Conservation (phyloP, 2,113 vertebrate genomes). For the Neodon shergylaensis region DNA sequence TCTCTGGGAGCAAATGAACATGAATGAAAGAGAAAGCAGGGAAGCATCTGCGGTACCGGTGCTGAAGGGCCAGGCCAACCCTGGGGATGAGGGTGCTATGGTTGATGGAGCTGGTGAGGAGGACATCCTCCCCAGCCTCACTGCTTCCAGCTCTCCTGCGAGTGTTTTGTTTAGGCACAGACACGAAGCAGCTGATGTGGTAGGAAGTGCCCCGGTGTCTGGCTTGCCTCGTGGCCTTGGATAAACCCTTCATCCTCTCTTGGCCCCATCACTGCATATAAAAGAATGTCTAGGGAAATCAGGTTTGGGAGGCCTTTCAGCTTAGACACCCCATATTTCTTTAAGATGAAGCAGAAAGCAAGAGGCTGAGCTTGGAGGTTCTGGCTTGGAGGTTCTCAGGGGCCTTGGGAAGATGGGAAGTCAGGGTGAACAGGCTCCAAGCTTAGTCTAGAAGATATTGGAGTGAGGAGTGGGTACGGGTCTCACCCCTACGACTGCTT, state of each 20-base stretch:
- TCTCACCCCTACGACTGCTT: neutral
- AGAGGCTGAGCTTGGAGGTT: neutral
- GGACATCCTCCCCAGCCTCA: neutral
- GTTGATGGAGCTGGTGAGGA: too few species aligned
- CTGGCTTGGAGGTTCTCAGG: accelerated
- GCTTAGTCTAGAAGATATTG: neutral
- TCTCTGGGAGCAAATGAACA: neutral
- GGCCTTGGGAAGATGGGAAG: neutral
- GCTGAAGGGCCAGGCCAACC: neutral
- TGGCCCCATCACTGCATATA: neutral
- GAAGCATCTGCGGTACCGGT: too few species aligned
- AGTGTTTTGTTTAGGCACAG: neutral
- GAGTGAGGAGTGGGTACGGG: neutral
- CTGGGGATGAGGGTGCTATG: accelerated
- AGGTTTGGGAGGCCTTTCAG: neutral
- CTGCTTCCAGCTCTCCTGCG: neutral
- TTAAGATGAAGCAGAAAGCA: neutral
- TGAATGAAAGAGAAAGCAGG: accelerated
- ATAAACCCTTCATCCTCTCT: neutral
- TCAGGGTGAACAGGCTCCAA: neutral
- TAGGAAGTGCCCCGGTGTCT: neutral
- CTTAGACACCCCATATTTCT: neutral
- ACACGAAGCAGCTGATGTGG: neutral
- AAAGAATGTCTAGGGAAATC: neutral
- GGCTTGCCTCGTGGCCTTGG: neutral